These are phyloP conservation scores for Cryptoprocta ferox DNA, from an alignment of 2,797 vertebrate genomes.

Conservation along the genomic window DNA sequence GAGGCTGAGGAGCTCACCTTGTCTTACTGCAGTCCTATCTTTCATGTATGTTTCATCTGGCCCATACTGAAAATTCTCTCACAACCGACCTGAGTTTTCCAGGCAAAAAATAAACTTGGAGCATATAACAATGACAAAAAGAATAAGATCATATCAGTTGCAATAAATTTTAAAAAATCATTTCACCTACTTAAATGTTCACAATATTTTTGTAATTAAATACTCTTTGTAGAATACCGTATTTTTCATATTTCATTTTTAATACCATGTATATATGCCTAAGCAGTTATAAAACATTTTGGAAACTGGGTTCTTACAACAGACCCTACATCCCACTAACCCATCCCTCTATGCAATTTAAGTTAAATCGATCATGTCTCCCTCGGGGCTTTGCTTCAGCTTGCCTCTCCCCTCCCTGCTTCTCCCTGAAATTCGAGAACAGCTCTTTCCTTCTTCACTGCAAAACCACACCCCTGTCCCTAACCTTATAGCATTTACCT, in stretches of 20 bases:
- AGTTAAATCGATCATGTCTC: background rate
- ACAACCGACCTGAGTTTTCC: background rate
- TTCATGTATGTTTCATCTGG: background rate
- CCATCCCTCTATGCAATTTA: background rate
- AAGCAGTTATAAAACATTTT: background rate
- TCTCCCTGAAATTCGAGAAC: background rate
- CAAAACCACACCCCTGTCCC: background rate
- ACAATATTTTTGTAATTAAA: background rate
- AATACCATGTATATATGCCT: background rate
- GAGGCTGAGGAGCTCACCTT: background rate
- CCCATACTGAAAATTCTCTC: background rate
- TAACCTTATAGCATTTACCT: background rate
- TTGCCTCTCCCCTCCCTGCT: background rate
- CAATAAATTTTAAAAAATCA: background rate
- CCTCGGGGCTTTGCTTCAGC: background rate
- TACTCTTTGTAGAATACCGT: background rate
- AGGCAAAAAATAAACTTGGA: background rate
- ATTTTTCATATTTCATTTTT: background rate
- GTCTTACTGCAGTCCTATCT: background rate
- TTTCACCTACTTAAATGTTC: background rate
- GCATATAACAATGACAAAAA: background rate
- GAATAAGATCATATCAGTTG: background rate
- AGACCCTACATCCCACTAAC: background rate
- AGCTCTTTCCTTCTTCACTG: background rate
- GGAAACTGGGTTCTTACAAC: background rate